Conservation (phyloP, 2,113 vertebrate species). For the Marmota monax region DNA sequence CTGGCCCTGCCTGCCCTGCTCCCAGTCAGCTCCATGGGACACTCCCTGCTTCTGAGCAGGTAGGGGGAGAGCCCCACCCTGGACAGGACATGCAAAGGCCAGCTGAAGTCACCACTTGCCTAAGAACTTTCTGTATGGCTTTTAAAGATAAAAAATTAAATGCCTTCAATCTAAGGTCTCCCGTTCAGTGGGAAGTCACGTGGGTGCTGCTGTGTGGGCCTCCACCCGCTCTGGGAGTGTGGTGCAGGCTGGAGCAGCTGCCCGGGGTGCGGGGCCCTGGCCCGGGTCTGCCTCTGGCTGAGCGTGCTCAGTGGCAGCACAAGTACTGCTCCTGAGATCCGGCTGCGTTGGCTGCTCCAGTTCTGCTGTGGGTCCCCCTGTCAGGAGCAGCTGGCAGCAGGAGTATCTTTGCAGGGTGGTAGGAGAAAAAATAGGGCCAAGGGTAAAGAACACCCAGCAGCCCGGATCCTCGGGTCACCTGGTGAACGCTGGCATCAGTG, state of each 20-base stretch:
- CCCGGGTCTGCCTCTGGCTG: too few species aligned
- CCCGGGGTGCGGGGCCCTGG: too few species aligned
- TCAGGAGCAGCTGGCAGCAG: neutral
- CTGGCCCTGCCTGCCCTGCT: too few species aligned
- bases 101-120: neutral
- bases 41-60: neutral
- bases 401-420: neutral
- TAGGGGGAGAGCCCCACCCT: neutral
- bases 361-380: neutral
- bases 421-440: neutral
- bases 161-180: neutral
- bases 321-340: neutral
- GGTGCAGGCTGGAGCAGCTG: too few species aligned
- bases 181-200: neutral
- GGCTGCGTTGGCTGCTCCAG: rapidly evolving
- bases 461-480: rapidly evolving
- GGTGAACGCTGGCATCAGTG: rapidly evolving
- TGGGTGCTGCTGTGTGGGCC: too few species aligned
- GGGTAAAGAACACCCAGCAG: neutral
- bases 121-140: neutral
- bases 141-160: neutral
- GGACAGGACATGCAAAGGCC: too few species aligned
- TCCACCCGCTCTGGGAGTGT: too few species aligned
- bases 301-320: neutral
- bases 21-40: neutral